Conservation (phyloP, 2,113 vertebrate species). For the Oreochromis niloticus region DNA sequence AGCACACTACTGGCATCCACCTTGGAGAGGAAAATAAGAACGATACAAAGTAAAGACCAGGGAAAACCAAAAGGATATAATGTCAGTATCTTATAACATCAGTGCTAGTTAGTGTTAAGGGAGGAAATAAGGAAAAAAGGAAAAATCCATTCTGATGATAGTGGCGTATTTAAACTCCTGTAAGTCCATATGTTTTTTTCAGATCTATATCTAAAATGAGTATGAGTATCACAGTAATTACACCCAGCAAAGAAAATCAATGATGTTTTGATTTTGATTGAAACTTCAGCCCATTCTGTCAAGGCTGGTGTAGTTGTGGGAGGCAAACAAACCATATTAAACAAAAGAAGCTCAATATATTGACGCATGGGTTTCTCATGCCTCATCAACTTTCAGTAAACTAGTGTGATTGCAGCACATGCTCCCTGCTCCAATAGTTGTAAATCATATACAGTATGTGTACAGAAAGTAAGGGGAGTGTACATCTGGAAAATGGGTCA, state of each 20-base stretch:
- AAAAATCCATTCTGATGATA: background rate
- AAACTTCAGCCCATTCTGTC: background rate
- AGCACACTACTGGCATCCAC: constrained; percentile 80
- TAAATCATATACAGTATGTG: constrained; percentile 14
- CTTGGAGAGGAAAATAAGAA: constrained; percentile 39
- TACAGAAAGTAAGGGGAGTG: background rate
- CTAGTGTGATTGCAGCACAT: constrained; percentile 5
- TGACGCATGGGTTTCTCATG: constrained; percentile 3
- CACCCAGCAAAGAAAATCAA: constrained; percentile 29
- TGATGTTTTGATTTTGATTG: constrained; percentile 5
- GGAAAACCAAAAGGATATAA: background rate
- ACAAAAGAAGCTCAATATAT: constrained; percentile 3
- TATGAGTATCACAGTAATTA: constrained; percentile 12
- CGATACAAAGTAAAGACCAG: background rate
- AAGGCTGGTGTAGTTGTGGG: constrained; percentile 8
- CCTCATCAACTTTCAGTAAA: constrained; percentile 31
- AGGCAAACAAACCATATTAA: constrained; percentile 1
- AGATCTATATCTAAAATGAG: background rate
- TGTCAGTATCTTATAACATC: background rate
- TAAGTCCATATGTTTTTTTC: background rate
- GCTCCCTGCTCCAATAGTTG: background rate
- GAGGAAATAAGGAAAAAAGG: background rate
- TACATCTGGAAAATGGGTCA: constrained; percentile 29
- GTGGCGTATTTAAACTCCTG: background rate
- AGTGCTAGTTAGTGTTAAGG: background rate